These are phyloP conservation scores for Sinodicranocentrus sp. DNA, from an alignment of 2,888 invertebrate genomes.

Conservation along the genomic window DNA sequence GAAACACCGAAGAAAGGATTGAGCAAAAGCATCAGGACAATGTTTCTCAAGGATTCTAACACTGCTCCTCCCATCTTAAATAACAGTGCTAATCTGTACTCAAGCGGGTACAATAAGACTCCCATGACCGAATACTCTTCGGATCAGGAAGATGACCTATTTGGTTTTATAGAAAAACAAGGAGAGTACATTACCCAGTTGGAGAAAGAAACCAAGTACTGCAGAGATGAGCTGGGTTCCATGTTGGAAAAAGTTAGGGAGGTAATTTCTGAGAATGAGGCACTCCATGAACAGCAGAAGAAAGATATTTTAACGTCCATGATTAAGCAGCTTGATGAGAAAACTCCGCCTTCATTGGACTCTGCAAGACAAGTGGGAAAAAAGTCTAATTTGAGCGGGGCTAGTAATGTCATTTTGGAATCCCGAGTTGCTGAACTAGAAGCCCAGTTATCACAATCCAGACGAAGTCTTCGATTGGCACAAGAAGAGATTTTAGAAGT, in stretches of 20 bases:
- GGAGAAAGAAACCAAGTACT: slow-evolving; percentile 90
- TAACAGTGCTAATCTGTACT: slow-evolving; percentile 34
- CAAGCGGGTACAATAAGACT: slow-evolving; percentile 18
- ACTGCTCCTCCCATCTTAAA: slow-evolving; percentile 34
- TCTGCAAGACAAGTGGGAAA: slow-evolving; percentile 37
- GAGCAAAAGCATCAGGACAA: slow-evolving; percentile 68
- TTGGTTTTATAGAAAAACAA: slow-evolving; percentile 90
- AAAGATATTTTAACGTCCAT: slow-evolving; percentile 74
- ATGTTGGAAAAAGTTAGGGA: slow-evolving; percentile 90
- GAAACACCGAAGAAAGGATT: slow-evolving; percentile 58
- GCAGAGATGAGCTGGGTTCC: slow-evolving; percentile 88
- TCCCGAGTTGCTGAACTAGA: slow-evolving; percentile 91
- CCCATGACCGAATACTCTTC: background rate
- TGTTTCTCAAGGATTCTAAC: slow-evolving; percentile 68
- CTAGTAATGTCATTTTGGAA: slow-evolving; percentile 83
- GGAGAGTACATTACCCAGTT: slow-evolving; percentile 93
- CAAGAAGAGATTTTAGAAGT: slow-evolving; percentile 83
- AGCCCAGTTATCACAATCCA: slow-evolving; percentile 88
- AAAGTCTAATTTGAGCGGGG: slow-evolving; percentile 53
- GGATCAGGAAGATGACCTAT: slow-evolving; percentile 81
- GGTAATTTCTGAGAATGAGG: slow-evolving; percentile 90
- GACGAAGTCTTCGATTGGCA: slow-evolving; percentile 86
- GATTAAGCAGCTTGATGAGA: slow-evolving; percentile 77
- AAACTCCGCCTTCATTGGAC: slow-evolving; percentile 63
- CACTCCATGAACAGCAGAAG: slow-evolving; percentile 86